Evolutionary conservation across 2,797 vertebrate genomes (phyloP).

Genomic region (Pygocentrus nattereri): DNA sequence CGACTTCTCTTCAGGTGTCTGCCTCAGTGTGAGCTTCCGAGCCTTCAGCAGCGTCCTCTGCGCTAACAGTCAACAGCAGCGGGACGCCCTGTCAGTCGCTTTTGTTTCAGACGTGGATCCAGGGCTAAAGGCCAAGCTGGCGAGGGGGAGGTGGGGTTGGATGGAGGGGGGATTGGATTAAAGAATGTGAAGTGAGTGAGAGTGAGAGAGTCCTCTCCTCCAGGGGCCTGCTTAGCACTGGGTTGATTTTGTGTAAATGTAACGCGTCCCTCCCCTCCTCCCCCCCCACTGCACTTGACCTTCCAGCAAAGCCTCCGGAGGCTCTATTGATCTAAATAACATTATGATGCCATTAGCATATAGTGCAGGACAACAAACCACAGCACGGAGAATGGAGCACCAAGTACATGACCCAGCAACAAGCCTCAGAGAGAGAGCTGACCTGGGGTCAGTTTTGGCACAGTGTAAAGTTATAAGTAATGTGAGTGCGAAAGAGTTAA

Average conservation of each 20-base stretch:
- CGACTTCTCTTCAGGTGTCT: constrained; percentile 5
- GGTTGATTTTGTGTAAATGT: constrained; percentile 74
- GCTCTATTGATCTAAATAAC: constrained; percentile 81
- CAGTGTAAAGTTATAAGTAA: neutral
- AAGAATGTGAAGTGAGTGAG: constrained; percentile 30
- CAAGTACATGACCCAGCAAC: constrained; percentile 18
- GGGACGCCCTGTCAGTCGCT: constrained; percentile 68
- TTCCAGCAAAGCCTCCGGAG: constrained; percentile 58
- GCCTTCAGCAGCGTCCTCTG: constrained; percentile 37
- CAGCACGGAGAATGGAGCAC: constrained; percentile 42
- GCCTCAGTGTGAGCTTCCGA: constrained; percentile 8
- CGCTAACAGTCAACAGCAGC: constrained; percentile 52
- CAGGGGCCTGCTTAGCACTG: constrained; percentile 59
- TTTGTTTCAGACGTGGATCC: constrained; percentile 54
- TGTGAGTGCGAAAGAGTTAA: too few species aligned
- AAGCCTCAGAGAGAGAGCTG: neutral
- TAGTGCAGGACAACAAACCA: constrained; percentile 59
- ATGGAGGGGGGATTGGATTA: neutral
- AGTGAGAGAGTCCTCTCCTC: constrained; percentile 57
- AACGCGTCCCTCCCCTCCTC: constrained; percentile 53
- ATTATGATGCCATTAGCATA: constrained; percentile 79
- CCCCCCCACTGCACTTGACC: constrained; percentile 68
- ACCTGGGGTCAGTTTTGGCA: constrained; percentile 1
- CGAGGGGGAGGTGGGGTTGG: neutral
- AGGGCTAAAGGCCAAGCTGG: constrained; percentile 55